These are phyloP conservation scores for Eira barbara DNA, from an alignment of 2,113 vertebrate species.

Conservation along the genomic window DNA sequence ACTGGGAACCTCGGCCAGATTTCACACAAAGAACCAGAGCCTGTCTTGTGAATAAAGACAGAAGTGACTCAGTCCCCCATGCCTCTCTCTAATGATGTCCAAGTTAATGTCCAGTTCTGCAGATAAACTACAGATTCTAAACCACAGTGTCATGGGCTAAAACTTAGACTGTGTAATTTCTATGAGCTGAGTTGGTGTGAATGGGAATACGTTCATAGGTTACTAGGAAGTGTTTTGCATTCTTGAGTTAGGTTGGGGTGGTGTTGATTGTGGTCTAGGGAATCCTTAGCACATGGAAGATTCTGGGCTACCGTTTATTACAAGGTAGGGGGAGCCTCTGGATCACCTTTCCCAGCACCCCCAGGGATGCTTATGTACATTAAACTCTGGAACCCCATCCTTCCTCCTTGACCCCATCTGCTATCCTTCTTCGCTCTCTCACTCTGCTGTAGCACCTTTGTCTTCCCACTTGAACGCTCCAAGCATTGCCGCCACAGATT, in stretches of 20 bases:
- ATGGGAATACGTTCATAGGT: not conserved
- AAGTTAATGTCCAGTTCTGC: not conserved
- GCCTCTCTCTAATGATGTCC: not conserved
- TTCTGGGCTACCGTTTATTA: not conserved
- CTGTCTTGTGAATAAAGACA: not conserved
- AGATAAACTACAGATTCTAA: not conserved
- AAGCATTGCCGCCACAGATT: not conserved
- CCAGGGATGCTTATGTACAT: not conserved
- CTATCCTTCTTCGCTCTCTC: not conserved
- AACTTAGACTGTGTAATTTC: not conserved
- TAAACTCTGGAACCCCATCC: not conserved
- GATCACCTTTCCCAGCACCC: not conserved
- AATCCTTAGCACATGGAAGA: not conserved
- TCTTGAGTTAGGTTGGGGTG: not conserved
- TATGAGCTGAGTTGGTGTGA: not conserved
- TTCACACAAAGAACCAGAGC: not conserved
- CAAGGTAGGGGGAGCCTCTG: not conserved
- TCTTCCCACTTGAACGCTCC: not conserved
- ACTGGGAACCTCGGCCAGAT: not conserved
- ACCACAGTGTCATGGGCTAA: not conserved
- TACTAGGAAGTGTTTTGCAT: not conserved
- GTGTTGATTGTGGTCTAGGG: not conserved
- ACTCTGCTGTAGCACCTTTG: not conserved
- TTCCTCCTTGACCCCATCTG: not conserved
- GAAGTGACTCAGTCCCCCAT: accelerated